Conservation (phyloP, 2,113 vertebrate genomes). For the Lepus americanus region DNA sequence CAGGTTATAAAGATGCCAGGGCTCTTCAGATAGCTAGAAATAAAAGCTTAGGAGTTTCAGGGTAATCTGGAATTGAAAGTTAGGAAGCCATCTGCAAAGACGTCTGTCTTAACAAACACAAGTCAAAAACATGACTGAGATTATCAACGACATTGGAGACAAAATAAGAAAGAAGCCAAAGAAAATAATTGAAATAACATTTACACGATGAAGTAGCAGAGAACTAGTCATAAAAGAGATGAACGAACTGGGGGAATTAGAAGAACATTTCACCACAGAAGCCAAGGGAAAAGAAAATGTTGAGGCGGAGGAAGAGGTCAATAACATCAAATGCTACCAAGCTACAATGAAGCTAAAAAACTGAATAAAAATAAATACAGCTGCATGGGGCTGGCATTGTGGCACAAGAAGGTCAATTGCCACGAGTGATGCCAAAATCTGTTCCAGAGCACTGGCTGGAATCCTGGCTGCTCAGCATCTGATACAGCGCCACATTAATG, state of each 20-base stretch:
- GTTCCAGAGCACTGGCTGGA: too few species aligned
- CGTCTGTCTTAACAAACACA: neutral
- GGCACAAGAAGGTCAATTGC: too few species aligned
- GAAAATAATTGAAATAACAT: slow-evolving; percentile 38
- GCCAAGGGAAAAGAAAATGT: slow-evolving; percentile 28
- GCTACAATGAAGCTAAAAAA: slow-evolving; percentile 7
- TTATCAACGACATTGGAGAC: slow-evolving; percentile 15
- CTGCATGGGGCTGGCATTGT: too few species aligned
- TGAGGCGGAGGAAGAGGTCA: slow-evolving; percentile 4
- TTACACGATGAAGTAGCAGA: slow-evolving; percentile 20
- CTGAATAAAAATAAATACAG: neutral
- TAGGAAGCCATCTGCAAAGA: slow-evolving; percentile 1
- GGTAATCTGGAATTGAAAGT: neutral
- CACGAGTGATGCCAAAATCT: too few species aligned
- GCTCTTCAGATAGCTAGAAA: neutral
- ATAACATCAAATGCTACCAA: neutral
- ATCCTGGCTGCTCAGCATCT: too few species aligned
- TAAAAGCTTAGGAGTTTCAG: neutral
- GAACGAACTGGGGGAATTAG: slow-evolving; percentile 1
- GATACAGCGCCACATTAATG: too few species aligned
- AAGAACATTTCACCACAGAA: neutral
- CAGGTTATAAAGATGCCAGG: neutral
- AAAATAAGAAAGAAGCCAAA: slow-evolving; percentile 18
- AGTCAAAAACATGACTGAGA: neutral
- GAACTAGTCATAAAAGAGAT: slow-evolving; percentile 20